Evolutionary conservation across 1,140 invertebrate genomes (phyloP).

Genomic region (Lordiphosa collinella): DNA sequence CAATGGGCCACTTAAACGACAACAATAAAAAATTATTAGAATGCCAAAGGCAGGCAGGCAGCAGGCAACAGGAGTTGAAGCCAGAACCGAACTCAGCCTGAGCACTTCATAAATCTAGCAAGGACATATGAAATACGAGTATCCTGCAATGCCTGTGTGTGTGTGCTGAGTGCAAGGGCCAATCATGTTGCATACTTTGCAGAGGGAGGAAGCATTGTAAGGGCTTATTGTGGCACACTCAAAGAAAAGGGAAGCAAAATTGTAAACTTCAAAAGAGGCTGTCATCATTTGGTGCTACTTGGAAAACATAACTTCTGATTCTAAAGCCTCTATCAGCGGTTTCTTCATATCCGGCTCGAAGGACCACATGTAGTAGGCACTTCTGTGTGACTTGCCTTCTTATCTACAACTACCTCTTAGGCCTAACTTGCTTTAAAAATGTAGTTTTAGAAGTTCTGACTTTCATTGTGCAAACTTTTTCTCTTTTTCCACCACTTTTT

Average conservation of each 20-base stretch:
- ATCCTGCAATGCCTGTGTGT: constrained; percentile 36
- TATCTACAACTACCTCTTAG: no score
- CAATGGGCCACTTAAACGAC: constrained; percentile 72
- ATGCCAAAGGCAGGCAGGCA: constrained; percentile 50
- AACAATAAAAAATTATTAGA: constrained; percentile 76
- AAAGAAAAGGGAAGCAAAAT: background rate
- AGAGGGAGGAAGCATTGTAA: background rate
- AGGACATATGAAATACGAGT: constrained; percentile 73
- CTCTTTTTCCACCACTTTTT: no score
- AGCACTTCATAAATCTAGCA: constrained; percentile 68
- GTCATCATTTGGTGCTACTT: no score
- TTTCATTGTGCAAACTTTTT: no score
- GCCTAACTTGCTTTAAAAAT: no score
- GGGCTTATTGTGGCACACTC: background rate
- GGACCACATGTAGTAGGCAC: no score
- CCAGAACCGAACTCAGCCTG: constrained; percentile 32
- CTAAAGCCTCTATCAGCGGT: no score
- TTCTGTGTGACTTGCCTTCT: no score
- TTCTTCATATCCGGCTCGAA: no score
- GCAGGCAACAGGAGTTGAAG: constrained; percentile 17
- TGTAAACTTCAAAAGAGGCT: no score
- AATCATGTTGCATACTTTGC: constrained; percentile 60
- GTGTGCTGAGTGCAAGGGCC: constrained; percentile 49
- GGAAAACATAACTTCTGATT: no score
- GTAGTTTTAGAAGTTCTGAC: no score